Percentiles rank a stretch among this genome's conserved stretches.
Conservation (phyloP, 2,888 invertebrate genomes). For the Lottia gigantea region DNA sequence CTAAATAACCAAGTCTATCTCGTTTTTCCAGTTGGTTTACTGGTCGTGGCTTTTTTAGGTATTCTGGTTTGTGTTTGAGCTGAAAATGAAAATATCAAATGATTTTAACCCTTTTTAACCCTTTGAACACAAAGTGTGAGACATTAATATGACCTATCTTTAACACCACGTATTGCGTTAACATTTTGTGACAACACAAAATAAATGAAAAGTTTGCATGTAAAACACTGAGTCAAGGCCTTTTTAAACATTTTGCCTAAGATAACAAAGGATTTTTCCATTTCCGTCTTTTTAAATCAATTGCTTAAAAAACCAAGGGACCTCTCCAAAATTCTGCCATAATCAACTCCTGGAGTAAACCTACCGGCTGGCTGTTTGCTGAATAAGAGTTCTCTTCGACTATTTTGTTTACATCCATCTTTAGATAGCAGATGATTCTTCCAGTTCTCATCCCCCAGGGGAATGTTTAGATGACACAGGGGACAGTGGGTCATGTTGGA, state of each 20-base stretch:
- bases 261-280: too few species aligned
- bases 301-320: too few species aligned
- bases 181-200: too few species aligned
- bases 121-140: neutral
- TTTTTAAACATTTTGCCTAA: too few species aligned
- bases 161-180: too few species aligned
- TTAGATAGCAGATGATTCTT: conserved; percentile 67
- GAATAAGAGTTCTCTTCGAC: conserved; percentile 56
- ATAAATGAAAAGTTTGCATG: too few species aligned
- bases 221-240: too few species aligned
- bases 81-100: neutral
- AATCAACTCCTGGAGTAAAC: neutral
- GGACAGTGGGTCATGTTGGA: conserved; percentile 79
- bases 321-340: too few species aligned
- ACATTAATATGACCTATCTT: too few species aligned
- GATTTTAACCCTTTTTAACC: neutral
- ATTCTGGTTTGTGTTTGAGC: neutral
- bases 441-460: conserved; percentile 81
- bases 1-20: too few species aligned
- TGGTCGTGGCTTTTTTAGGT: neutral
- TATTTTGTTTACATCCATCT: conserved; percentile 66
- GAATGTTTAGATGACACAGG: conserved; percentile 83
- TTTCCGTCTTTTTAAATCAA: too few species aligned
- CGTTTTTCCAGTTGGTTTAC: neutral
- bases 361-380: conserved; percentile 47